These are phyloP conservation scores for Amniataba percoides DNA, from an alignment of 2,797 vertebrate species.

Conservation along the genomic window DNA sequence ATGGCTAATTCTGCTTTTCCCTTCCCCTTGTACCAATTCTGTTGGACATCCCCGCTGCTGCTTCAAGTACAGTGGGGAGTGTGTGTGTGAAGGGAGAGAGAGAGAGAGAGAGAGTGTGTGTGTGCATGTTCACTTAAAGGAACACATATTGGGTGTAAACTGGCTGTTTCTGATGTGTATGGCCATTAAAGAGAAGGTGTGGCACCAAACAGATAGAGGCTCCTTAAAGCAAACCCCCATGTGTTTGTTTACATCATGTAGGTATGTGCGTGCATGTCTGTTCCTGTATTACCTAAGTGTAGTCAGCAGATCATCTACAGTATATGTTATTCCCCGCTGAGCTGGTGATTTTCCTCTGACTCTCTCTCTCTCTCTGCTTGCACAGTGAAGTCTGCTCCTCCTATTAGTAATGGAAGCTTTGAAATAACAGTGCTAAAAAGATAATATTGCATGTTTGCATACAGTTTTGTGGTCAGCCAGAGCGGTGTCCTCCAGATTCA, in stretches of 20 bases:
- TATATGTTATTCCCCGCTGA: slow-evolving; percentile 39
- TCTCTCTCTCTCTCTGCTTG: slow-evolving; percentile 32
- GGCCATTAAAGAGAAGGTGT: slow-evolving; percentile 28
- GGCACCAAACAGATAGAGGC: slow-evolving; percentile 1
- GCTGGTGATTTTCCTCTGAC: slow-evolving; percentile 45
- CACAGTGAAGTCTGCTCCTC: slow-evolving; percentile 19
- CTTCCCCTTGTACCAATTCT: slow-evolving; percentile 38
- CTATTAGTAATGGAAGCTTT: slow-evolving; percentile 54
- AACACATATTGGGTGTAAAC: background rate
- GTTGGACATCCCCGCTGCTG: slow-evolving; percentile 34
- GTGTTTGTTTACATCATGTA: slow-evolving; percentile 51
- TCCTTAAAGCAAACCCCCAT: slow-evolving; percentile 5
- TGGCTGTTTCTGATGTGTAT: slow-evolving; percentile 20
- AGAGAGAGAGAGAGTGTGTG: background rate
- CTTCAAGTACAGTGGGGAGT: slow-evolving; percentile 5
- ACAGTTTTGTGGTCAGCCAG: slow-evolving; percentile 52
- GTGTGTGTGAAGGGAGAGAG: background rate
- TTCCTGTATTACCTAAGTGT: background rate
- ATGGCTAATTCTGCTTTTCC: slow-evolving; percentile 36
- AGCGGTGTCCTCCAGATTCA: slow-evolving; percentile 30
- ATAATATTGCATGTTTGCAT: slow-evolving; percentile 48
- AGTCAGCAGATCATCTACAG: slow-evolving; percentile 36
- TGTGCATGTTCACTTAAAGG: slow-evolving; percentile 1
- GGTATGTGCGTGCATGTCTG: slow-evolving; percentile 20
- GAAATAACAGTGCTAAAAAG: slow-evolving; percentile 42